Percentiles rank a stretch among this genome's conserved stretches.
Evolutionary conservation across 2,797 vertebrate species (phyloP).

Genomic region (Danio tinwini): DNA sequence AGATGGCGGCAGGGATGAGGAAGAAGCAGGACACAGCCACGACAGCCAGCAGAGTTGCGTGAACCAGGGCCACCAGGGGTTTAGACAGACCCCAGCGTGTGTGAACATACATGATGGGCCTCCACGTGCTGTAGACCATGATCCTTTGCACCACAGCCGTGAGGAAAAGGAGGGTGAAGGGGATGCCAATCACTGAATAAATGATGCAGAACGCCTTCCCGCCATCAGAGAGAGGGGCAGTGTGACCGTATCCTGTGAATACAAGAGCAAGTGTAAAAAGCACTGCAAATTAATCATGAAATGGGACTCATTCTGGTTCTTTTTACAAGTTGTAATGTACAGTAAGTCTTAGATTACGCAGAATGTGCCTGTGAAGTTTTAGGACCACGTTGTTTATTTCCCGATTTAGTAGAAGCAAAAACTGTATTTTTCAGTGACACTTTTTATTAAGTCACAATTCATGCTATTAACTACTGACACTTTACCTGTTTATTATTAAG

Average conservation of each 20-base stretch:
- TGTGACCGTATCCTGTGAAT: conserved; percentile 92
- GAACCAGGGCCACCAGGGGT: conserved; percentile 87
- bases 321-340: no score
- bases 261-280: background rate
- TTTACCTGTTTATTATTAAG: no score
- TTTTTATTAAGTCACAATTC: no score
- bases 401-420: no score
- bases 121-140: conserved; percentile 87
- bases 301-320: no score
- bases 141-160: conserved; percentile 95
- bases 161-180: conserved; percentile 96
- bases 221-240: conserved; percentile 92
- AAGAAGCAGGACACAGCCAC: conserved; percentile 89
- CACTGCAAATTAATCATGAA: no score
- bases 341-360: no score
- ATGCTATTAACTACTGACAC: no score
- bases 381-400: no score
- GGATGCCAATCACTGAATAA: conserved; percentile 95
- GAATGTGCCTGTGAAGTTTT: no score
- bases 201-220: conserved; percentile 97
- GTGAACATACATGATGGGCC: conserved; percentile 88
- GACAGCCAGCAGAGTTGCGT: conserved; percentile 83
- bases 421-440: no score
- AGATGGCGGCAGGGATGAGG: conserved; percentile 92
- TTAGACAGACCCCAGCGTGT: conserved; percentile 91